Conservation (phyloP, 92 coral and sea anemone genomes). For the Palythoa caribaeorum region DNA sequence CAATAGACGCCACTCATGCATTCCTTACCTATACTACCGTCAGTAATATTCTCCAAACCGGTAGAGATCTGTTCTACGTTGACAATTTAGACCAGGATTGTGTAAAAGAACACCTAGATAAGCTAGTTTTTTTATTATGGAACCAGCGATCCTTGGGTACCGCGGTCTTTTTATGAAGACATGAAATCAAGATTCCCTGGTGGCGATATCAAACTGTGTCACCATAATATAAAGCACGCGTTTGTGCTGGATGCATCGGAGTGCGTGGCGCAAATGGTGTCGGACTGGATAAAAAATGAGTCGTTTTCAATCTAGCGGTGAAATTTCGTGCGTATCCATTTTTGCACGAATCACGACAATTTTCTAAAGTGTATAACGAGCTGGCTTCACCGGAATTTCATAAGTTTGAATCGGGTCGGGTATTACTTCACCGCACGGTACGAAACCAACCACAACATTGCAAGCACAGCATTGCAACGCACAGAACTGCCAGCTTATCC, state of each 20-base stretch:
- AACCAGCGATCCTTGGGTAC: slow-evolving; percentile 95
- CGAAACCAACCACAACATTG: too few species aligned
- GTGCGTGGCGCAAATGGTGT: slow-evolving; percentile 86
- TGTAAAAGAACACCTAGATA: slow-evolving; percentile 80
- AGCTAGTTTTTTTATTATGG: slow-evolving; percentile 97
- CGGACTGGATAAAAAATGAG: slow-evolving; percentile 84
- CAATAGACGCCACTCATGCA: slow-evolving; percentile 76
- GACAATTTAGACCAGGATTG: slow-evolving; percentile 74
- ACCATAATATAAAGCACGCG: slow-evolving; percentile 88
- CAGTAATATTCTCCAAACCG: slow-evolving; percentile 81
- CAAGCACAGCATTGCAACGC: too few species aligned
- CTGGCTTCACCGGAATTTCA: too few species aligned
- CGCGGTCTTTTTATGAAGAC: slow-evolving; percentile 83
- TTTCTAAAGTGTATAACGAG: too few species aligned
- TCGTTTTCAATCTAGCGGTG: slow-evolving; percentile 43
- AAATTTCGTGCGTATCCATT: neutral
- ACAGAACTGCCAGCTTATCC: too few species aligned
- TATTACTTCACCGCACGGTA: too few species aligned
- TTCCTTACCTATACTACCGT: slow-evolving; percentile 77
- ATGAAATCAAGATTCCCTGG: slow-evolving; percentile 86
- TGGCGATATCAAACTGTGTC: slow-evolving; percentile 81
- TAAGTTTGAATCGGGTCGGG: too few species aligned
- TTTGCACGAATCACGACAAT: too few species aligned
- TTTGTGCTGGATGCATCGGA: slow-evolving; percentile 91
- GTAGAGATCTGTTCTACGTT: slow-evolving; percentile 81